Conservation (phyloP, 2,888 invertebrate genomes). For the Pachycephus smyrnensis region DNA sequence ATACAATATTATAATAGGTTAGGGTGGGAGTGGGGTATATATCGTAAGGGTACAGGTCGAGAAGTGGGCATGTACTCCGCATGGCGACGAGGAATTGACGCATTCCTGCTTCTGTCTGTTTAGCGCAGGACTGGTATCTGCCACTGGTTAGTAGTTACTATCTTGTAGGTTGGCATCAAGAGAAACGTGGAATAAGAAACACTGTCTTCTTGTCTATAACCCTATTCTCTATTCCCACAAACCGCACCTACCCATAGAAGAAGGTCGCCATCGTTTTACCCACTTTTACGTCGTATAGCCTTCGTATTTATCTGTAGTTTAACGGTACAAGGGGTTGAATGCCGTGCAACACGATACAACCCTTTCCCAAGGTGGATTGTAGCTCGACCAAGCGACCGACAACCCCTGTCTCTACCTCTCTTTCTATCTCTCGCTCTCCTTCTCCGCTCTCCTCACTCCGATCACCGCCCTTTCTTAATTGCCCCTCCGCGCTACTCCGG, state of each 20-base stretch:
- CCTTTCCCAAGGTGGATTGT: conserved; percentile 24
- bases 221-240: not conserved
- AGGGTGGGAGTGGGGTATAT: conserved; percentile 18
- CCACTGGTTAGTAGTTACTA: not conserved
- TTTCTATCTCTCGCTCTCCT: conserved; percentile 29
- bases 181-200: not conserved
- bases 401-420: conserved; percentile 12
- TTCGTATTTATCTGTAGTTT: conserved; percentile 49
- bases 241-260: not conserved
- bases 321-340: conserved; percentile 50
- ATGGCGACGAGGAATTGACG: not conserved
- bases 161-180: not conserved
- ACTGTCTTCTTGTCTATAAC: not conserved
- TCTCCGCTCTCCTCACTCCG: conserved; percentile 35
- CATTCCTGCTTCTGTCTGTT: not conserved
- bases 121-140: not conserved
- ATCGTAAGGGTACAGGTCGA: not conserved
- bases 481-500: conserved; percentile 44
- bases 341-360: conserved; percentile 57
- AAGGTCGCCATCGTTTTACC: conserved; percentile 21
- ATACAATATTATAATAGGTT: conserved; percentile 33
- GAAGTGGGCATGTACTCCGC: not conserved
- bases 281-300: conserved; percentile 22
- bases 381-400: conserved; percentile 11
- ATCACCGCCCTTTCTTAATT: conserved; percentile 53